Evolutionary conservation across 2,797 vertebrate genomes (phyloP), one percentile per base, ranked within the genome.

Genomic region (Pantherophis alleghaniensis): DNA sequence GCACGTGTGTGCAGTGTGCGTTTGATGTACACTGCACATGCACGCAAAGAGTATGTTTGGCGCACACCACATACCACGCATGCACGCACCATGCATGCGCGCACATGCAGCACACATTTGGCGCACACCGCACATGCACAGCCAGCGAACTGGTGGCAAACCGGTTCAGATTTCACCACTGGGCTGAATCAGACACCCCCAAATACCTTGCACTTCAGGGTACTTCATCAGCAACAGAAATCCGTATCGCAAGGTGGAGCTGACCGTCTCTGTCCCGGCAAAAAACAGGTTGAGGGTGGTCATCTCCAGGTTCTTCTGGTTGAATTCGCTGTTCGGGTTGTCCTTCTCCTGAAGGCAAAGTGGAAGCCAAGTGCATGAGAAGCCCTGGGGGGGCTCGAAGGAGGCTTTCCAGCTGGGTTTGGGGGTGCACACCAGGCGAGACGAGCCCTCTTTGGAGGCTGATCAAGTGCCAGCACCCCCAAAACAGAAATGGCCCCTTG

Each of bases 161-260:
- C 51, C 9, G 1, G 7, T 53, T 53, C 51, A 10, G 51, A 10
- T 53, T 53, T 53, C 51, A 53, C 51, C 51, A 53, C 51, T 53
- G 16, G 5, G 0, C 14, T 51, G 5, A 66, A 28, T 7, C 3
- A 3, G 18, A 2, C 59, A 0, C 16, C 16, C 0, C 28, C 2
- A 11, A 51, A 42, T 59, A 96, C 95, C 95, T 94, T 92, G 86
- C 74, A 96, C 47, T 51, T 94, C 42, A 0, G 93, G 92, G 69
- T 95, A 91, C 88, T 94, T 96, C n/a, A 97, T 88, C 9, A 97
- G 88, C 9, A 96, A 2, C 32, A 97, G 92, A 32, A 95, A 83
- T 1, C 91, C 94, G 7, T 91, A 94, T 37, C 53, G n/a, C 28
- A 97, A 91, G 7, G 94, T 97, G 57, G 94, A 94, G 32, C 95